Evolutionary conservation across 2,888 invertebrate species (phyloP), one percentile per base, ranked within the genome.

Genomic region (Glyphotaelius pellucidus): DNA sequence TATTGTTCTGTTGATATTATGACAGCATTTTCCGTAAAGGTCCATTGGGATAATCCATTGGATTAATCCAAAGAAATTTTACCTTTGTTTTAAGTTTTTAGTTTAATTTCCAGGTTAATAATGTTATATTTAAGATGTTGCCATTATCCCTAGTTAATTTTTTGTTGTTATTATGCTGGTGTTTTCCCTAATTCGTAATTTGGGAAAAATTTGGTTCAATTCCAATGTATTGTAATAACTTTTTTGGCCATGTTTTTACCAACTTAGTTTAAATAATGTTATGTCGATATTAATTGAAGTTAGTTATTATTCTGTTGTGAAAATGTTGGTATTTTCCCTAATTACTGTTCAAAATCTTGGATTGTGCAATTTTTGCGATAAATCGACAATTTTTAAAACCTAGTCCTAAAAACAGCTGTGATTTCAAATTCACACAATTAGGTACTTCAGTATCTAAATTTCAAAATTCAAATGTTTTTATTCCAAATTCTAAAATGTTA

Each of bases 401-500:
- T 12, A 42, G 14, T 11, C 11, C 12, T 42, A 47, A 47, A 47
- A 47, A 47, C 15, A 47, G 12, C 9, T 47, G 3, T 15, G 47
- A 47, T 47, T 47, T 15, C 3, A 47, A 47, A 47, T 42, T 42
- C 7, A 42, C 11, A 42, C 42, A 42, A 12, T 11, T 42, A 47
- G 47, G 15, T 15, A 47, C 47, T 47, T 15, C 3, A 47, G 12
- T 47, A 47, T 47, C 15, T 47, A 47, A 47, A 15, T 47, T 47
- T 47, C 14, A 47, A 47, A 19, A 25, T 9, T 67, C 7, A 67
- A 67, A 67, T 9, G 25, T 67, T 67, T 25, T 67, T 0, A 67
- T 9, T 67, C 25, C 67, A 67, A 67, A 67, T 67, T 67, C 67
- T 81, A 81, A 81, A 32, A 31, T 81, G 38, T 81, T 90, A 90